Conservation (phyloP, 2,797 vertebrate species). For the Enteromius paludinosus region DNA sequence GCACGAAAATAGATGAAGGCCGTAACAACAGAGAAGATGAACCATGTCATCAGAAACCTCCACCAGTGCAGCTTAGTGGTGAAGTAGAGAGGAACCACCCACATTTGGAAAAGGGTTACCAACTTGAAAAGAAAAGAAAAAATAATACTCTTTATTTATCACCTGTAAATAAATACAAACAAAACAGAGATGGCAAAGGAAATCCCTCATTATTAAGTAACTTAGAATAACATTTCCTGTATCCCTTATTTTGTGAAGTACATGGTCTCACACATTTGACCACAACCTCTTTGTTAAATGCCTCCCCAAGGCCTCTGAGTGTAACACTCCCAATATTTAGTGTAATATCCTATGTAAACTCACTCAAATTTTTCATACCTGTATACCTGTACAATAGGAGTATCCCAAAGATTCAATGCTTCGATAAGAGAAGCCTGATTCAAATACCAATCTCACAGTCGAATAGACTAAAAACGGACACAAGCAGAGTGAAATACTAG, state of each 20-base stretch:
- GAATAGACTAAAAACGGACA: no score
- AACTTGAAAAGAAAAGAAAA: conserved; percentile 75
- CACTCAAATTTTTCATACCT: neutral
- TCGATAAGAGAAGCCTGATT: no score
- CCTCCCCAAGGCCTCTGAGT: neutral
- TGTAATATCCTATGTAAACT: neutral
- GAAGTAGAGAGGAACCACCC: conserved; percentile 98
- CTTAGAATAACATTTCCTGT: no score
- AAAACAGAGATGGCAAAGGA: no score
- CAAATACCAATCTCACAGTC: no score
- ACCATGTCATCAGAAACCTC: conserved; percentile 94
- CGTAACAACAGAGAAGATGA: conserved; percentile 93
- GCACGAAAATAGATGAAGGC: conserved; percentile 93
- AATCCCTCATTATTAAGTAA: no score
- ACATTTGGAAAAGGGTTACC: conserved; percentile 99
- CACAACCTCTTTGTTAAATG: neutral
- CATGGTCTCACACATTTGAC: no score
- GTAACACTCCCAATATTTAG: neutral
- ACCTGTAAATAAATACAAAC: neutral
- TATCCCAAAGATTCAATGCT: no score
- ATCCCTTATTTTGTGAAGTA: no score
- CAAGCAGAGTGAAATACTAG: no score
- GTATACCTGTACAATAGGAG: neutral
- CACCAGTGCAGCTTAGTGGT: conserved; percentile 98
- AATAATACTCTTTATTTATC: neutral